These are phyloP conservation scores for Chionodraco myersi DNA, from an alignment of 2,113 vertebrate species.

Conservation along the genomic window DNA sequence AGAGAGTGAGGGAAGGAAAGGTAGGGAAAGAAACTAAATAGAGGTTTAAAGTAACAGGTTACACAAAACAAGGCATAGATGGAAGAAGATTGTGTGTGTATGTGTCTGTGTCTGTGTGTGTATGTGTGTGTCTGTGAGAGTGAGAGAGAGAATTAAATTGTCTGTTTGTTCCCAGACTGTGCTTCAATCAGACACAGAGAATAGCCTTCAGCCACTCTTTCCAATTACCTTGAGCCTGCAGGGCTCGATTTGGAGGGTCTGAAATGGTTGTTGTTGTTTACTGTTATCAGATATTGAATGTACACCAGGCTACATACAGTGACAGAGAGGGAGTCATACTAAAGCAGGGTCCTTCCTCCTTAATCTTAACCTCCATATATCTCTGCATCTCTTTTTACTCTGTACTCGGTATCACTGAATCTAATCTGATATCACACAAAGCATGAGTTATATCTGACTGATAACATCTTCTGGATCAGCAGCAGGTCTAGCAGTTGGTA, in stretches of 20 bases:
- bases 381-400: neutral
- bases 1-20: neutral
- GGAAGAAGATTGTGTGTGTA: neutral
- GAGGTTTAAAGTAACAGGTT: neutral
- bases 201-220: slow-evolving; percentile 71
- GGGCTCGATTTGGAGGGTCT: slow-evolving; percentile 61
- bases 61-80: slow-evolving; percentile 26
- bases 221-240: slow-evolving; percentile 75
- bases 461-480: slow-evolving; percentile 9
- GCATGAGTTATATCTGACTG: slow-evolving; percentile 8
- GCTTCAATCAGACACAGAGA: slow-evolving; percentile 72
- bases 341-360: slow-evolving; percentile 17
- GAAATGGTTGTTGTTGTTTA: slow-evolving; percentile 75
- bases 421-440: slow-evolving; percentile 7
- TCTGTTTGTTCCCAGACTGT: slow-evolving; percentile 63
- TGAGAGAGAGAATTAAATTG: slow-evolving; percentile 65
- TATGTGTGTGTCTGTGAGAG: too few species aligned
- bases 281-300: slow-evolving; percentile 64
- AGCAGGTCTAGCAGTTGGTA: slow-evolving; percentile 6
- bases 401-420: neutral
- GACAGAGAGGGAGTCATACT: slow-evolving; percentile 12
- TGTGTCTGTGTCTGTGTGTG: neutral
- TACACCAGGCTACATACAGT: slow-evolving; percentile 33
- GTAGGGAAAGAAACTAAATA: slow-evolving; percentile 8
- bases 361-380: slow-evolving; percentile 16